Percentiles rank a stretch among this genome's conserved stretches.
Conservation (phyloP, 2,888 invertebrate species). For the Tinea pellionella region DNA sequence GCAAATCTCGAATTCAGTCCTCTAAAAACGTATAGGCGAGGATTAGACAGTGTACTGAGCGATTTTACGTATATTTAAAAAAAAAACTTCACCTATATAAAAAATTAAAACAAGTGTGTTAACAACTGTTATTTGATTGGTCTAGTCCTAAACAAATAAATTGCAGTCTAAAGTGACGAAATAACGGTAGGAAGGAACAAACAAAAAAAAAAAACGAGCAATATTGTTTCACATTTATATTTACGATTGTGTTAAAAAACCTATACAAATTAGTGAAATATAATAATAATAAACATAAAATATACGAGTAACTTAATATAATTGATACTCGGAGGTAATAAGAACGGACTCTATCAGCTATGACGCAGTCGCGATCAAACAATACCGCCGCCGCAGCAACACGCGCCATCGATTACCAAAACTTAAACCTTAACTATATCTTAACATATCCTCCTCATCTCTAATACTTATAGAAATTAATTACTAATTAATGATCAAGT, state of each 20-base stretch:
- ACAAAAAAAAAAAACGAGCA: slow-evolving; percentile 34
- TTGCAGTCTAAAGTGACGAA: no score
- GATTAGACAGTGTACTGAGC: no score
- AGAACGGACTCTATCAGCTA: slow-evolving; percentile 48
- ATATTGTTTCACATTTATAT: slow-evolving; percentile 61
- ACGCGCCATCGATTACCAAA: neutral
- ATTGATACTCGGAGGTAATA: slow-evolving; percentile 70
- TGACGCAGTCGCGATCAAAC: slow-evolving; percentile 52
- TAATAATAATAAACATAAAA: slow-evolving; percentile 57
- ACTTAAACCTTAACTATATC: neutral
- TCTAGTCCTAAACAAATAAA: no score
- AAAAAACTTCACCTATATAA: no score
- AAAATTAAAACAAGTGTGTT: no score
- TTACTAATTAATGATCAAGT: neutral
- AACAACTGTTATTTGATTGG: no score
- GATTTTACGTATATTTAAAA: no score
- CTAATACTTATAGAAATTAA: neutral
- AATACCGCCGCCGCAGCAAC: slow-evolving; percentile 33
- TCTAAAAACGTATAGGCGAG: no score
- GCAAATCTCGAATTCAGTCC: no score
- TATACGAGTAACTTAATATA: slow-evolving; percentile 51
- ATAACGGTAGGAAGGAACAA: neutral
- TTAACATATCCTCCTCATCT: neutral
- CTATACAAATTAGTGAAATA: slow-evolving; percentile 68
- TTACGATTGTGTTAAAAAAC: slow-evolving; percentile 69